Evolutionary conservation across 2,888 invertebrate species (phyloP), one percentile per base, ranked within the genome.

Genomic region (Acronicta psi): DNA sequence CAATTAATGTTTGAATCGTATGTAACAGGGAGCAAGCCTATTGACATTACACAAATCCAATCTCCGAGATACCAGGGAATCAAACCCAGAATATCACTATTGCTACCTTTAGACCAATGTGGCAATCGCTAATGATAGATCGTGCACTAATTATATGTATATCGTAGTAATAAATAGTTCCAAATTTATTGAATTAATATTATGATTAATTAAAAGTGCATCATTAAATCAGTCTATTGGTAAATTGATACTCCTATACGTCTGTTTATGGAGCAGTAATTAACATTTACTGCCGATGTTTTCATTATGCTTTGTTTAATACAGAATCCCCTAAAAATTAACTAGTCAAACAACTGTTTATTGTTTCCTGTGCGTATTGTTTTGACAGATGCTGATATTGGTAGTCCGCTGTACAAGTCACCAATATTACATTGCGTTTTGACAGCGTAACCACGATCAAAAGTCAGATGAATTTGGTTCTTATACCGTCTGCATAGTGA

Each of bases 301-400:
- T 71, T 71, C 71, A 75, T 75, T 75, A 63, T 69, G 53, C 56
- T 50, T 66, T 23, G 55, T 54, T 69, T 37, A 70, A 62, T 57
- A 64, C 71, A 63, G 59, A 67, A 80, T 73, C 61, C 69, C 71
- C 69, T 73, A 77, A 73, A 80, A 75, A 80, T 79, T 73, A 73
- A 81, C 80, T 81, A 82, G 78, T 82, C 78, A 77, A 79, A 74
- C 78, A 74, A 81, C 77, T 75, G 83, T 87, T 90, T 89, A 91
- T 90, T 85, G 86, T 90, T 90, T 91, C 90, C 90, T 83, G 83
- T 81, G 81, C 73, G 79, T 83, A 82, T 82, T 88, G 89, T 91
- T 91, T 87, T 91, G 91, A 90, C 92, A 92, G 89, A 90, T 91
- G 91, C 84, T 79, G 79, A 69, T 66, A 72, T 76, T 78, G 73